Evolutionary conservation across 2,797 vertebrate species (phyloP).

Genomic region (Gallinago nigripennis): DNA sequence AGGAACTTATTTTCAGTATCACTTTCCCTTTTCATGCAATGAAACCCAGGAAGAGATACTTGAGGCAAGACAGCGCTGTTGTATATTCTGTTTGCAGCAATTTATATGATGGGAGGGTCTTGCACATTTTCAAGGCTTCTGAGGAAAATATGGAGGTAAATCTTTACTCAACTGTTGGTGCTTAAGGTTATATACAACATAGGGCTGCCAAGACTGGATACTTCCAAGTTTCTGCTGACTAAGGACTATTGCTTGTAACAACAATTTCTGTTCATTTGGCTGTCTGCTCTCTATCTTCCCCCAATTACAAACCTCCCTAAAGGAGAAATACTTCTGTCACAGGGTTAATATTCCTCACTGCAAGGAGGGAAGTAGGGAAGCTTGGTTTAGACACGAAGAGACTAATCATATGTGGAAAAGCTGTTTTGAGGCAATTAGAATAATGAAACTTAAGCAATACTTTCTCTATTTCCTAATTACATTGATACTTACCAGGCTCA

Average conservation of each 20-base stretch:
- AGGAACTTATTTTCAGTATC: not conserved
- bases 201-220: not conserved
- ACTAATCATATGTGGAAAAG: slow-evolving; percentile 7
- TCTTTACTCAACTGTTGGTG: not conserved
- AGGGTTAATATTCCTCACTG: not conserved
- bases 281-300: not conserved
- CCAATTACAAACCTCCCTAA: not conserved
- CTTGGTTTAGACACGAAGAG: not conserved
- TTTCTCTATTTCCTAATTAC: slow-evolving; percentile 16
- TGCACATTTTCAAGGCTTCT: not conserved
- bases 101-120: not conserved
- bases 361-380: not conserved
- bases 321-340: not conserved
- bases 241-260: not conserved
- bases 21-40: not conserved
- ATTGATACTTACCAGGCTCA: not conserved
- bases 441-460: slow-evolving; percentile 24
- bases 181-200: not conserved
- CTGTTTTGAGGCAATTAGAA: slow-evolving; percentile 17
- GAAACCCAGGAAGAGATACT: not conserved
- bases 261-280: not conserved
- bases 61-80: not conserved
- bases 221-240: not conserved
- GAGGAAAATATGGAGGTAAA: not conserved
- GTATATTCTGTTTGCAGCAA: not conserved